Base-by-base conservation (phyloP, 2,888 invertebrate genomes). In the Euzetes globulus region DNA sequence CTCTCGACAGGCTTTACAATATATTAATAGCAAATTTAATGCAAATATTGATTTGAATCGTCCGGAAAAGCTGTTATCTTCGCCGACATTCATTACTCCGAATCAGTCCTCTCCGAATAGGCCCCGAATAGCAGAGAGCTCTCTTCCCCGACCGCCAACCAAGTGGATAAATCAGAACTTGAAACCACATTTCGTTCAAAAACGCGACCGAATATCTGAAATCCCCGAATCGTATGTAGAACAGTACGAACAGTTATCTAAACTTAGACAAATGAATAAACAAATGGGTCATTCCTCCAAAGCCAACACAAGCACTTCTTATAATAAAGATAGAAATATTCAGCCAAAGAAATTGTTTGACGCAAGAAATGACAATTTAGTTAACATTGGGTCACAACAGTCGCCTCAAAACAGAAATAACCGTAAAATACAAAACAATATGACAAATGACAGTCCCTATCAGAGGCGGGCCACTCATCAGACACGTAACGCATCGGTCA, bases 291-390 rank as follows among this genome's bases (percentile, higher is more conserved):
- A 13, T n/a, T 37, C 68, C 4, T 22, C 68, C 5, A 68, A 13
- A 22, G 45, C 15, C 15, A 68, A 68, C 41, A 19, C 22, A n/a
- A 68, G 7, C 22, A 41, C 22, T 41, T 45, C 37, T 6, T 19
- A 1, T 15, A 68, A 19, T 68, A 37, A 41, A 29, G 68, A 68
- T 17, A 3, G 68, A 2, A 27, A 68, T 33, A 1, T 68, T 68
- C 68, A 68, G 22, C 68, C 68, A 37, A 68, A 68, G 68, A 68
- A 68, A 25, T 33, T 68, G 15, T 68, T 68, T 22, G 68, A 68
- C 13, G 6, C 13, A 45, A 37, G 68, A 41, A 19, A 19, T 19
- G 41, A 68, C 22, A 29, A 19, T 19, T 27, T 41, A 11, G 22
- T 41, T 7, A 68, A 68, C 11, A 15, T 19, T 1, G 19, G 7